Percentiles rank a stretch among this genome's conserved stretches.
These are phyloP conservation scores for Pygathrix nemaeus DNA, from an alignment of 2,113 vertebrate species.

Conservation along the genomic window DNA sequence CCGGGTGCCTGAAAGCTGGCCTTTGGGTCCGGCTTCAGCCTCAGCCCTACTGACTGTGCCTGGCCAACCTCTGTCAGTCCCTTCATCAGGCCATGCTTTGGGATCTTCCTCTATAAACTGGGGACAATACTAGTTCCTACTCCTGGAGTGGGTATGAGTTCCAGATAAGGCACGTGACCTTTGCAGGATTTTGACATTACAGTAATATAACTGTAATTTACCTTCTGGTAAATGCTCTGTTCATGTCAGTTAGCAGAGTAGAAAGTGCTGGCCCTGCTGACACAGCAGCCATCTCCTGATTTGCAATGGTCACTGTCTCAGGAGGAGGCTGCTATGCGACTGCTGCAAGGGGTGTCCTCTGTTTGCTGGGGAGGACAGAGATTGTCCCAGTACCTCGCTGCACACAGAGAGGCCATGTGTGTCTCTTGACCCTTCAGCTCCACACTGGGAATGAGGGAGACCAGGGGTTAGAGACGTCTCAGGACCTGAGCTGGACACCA, in stretches of 20 bases:
- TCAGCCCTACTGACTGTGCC: neutral
- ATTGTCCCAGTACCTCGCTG: rapidly evolving
- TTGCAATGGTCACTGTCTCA: rapidly evolving
- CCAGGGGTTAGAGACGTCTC: neutral
- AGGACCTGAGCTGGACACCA: rapidly evolving
- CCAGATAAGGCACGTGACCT: neutral
- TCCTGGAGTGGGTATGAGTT: too few relatives aligned
- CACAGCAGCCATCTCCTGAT: rapidly evolving
- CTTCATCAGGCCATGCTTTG: rapidly evolving
- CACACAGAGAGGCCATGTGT: rapidly evolving
- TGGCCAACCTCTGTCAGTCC: neutral
- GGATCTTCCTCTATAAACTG: neutral
- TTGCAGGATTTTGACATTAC: neutral
- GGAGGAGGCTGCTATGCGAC: neutral
- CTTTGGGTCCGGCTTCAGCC: too few relatives aligned
- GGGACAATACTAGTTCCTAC: neutral
- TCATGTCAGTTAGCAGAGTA: neutral
- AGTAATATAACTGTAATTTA: neutral
- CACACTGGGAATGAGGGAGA: neutral
- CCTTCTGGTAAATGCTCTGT: too few relatives aligned
- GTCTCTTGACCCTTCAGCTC: neutral
- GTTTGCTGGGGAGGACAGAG: neutral
- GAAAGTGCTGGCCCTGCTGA: neutral
- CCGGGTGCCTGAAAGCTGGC: rapidly evolving
- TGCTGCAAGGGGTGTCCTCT: too few relatives aligned